These are phyloP conservation scores for Meriones unguiculatus DNA, from an alignment of 2,113 vertebrate species.

Conservation along the genomic window DNA sequence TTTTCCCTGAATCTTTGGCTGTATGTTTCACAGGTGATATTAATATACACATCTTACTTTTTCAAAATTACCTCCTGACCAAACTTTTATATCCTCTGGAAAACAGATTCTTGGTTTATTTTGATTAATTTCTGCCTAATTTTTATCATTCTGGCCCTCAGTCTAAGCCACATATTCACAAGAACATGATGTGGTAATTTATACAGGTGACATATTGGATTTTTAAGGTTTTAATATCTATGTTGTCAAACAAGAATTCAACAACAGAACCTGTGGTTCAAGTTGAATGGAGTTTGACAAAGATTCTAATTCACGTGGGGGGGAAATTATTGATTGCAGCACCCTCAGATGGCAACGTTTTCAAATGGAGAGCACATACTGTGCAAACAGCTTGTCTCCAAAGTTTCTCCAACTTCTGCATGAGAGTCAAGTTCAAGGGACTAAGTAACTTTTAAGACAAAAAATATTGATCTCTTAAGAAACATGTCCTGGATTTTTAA, in stretches of 20 bases:
- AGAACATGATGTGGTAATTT: slow-evolving; percentile 2
- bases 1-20: not conserved
- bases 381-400: slow-evolving; percentile 22
- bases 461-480: slow-evolving; percentile 52
- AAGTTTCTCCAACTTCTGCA: slow-evolving; percentile 39
- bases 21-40: not conserved
- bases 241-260: slow-evolving; percentile 45
- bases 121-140: slow-evolving; percentile 28
- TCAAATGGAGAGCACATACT: slow-evolving; percentile 32
- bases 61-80: slow-evolving; percentile 6
- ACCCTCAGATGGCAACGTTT: slow-evolving; percentile 38
- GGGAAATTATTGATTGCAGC: slow-evolving; percentile 28
- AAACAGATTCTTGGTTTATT: slow-evolving; percentile 18
- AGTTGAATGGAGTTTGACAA: slow-evolving; percentile 53
- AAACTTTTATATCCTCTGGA: not conserved
- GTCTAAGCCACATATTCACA: not conserved
- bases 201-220: slow-evolving; percentile 14
- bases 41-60: slow-evolving; percentile 14
- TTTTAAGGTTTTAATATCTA: slow-evolving; percentile 32
- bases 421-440: slow-evolving; percentile 42
- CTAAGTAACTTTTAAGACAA: slow-evolving; percentile 59
- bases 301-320: not conserved
- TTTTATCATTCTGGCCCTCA: not conserved
- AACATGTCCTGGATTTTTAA: slow-evolving; percentile 38
- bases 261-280: slow-evolving; percentile 23